Base-by-base conservation (phyloP, 53 echinoderm and acorn worm species). In the Holothuria leucospilota region DNA sequence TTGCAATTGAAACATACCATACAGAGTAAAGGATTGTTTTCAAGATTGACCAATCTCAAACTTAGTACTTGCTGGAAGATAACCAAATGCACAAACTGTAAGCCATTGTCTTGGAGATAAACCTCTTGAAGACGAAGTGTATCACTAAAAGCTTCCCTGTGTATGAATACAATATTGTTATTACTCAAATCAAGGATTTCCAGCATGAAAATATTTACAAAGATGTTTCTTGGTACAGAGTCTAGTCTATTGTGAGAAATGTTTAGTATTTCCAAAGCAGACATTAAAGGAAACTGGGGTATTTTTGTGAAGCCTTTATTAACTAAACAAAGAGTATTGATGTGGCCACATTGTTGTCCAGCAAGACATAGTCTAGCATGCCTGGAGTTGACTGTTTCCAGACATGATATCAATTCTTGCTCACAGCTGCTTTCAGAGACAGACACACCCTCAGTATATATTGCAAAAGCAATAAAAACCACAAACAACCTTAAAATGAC, bases 181-280 rank as follows among this genome's bases (percentile, higher is more conserved):
- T 75, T 26, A 51, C 75, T 75, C 51, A 75, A 52, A 51, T 75
- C 75, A 27, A 75, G 75, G 28, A 75, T 27, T 5, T 42, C 51
- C 10, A 75, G 49, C 23, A 7, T n/a, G 10, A 52, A 51, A n/a
- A 75, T 13, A 49, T 51, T 51, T 13, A 0, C 39, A 42, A 75
- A 51, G 8, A 20, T 20, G 7, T 24, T 5, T n/a, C 21, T 75
- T 8, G 49, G 75, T n/a, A 75, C 51, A 51, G 52, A n/a, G 5
- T 21, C 26, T 49, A 75, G 20, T 27, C 51, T 26, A 52, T 75
- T 75, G 51, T 75, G 23, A 51, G 75, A 75, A 49, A 75, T 51
- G 27, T 75, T 75, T 0, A 75, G 75, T 5, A 11, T 52, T 26
- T 75, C n/a, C 39, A 75, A 20, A 11, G 75, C 2, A 20, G 21